Base-by-base conservation (phyloP, 1,140 invertebrate genomes). In the Sarcophaga peregrina region DNA sequence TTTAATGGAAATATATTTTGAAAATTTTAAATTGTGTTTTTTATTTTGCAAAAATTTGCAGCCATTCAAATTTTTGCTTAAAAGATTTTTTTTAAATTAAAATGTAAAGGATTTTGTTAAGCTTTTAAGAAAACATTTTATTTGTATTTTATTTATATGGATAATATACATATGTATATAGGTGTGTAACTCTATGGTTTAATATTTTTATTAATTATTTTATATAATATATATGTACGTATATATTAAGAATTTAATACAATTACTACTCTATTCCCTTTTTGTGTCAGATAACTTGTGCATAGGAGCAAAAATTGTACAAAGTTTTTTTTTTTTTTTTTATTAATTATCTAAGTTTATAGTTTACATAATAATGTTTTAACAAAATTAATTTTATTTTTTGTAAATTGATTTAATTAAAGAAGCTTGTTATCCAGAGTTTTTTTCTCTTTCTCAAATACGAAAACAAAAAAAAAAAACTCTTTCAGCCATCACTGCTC, bases 21-120 rank as follows among this genome's bases (percentile, higher is more conserved):
- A 54, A 11, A 13, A 52, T 58, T 80, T 80, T 13, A 20, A 47
- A 47, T 68, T 81, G 52, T 52, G 37, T 68, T 81, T 81, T 62
- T 46, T 46, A 46, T 46, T 7, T 37, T 62, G 8, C 75, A 78
- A 83, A 83, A 83, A 85, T 86, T 88, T 90, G 89, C 89, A 90
- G 89, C 89, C 89, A 90, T 90, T 90, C 89, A 90, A 90, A 84
- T 45, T 25, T 85, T 86, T 83, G 87, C 89, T 89, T 78, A 6
- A 85, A 50, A 80, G 74, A 74, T 81, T 37, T 37, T 37, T 37
- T 37, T 37, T 37, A 2, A 37, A 37, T 37, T 37, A 2, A 37
- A 37, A 37, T 37, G 4, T 37, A 37, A 37, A 37, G 25, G 25
- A 37, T 37, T 37, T 37, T 37, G 4, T 37, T 37, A 37, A 37